Evolutionary conservation across 2,888 invertebrate genomes (phyloP).

Genomic region (Ormyrus labotus): DNA sequence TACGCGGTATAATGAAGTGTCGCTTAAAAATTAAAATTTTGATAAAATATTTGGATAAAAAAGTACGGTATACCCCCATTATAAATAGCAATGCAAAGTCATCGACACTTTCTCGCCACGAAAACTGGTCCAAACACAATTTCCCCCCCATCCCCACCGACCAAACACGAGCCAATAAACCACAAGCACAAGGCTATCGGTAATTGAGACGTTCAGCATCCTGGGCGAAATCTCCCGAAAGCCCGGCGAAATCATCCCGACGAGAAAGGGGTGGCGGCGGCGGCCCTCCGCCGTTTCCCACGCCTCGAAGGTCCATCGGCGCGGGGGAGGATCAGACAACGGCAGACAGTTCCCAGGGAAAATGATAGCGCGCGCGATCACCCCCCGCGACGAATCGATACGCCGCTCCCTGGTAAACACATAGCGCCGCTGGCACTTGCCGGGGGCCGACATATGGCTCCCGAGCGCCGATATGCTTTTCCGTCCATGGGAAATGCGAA

Average conservation of each 20-base stretch:
- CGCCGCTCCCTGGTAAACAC: background rate
- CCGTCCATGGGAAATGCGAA: conserved; percentile 25
- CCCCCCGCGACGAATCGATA: conserved; percentile 34
- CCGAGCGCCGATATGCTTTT: background rate
- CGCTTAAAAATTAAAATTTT: no score
- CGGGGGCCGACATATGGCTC: conserved; percentile 10
- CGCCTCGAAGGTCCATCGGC: conserved; percentile 8
- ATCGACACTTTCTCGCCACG: no score
- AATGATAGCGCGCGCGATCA: conserved; percentile 1
- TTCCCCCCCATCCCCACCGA: no score
- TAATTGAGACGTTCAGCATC: no score
- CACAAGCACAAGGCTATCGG: no score
- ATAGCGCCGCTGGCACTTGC: background rate
- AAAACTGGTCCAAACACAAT: no score
- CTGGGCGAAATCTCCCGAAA: background rate
- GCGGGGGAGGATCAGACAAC: background rate
- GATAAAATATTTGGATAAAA: no score
- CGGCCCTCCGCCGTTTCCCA: conserved; percentile 6
- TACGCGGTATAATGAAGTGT: no score
- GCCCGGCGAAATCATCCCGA: conserved; percentile 15
- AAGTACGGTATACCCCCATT: no score
- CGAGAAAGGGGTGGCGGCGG: background rate
- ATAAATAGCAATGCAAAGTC: no score
- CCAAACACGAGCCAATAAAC: no score
- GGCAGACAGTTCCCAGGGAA: conserved; percentile 22